Evolutionary conservation across 2,797 vertebrate species (phyloP), one percentile per base, ranked within the genome.

Genomic region (Argya squamiceps): DNA sequence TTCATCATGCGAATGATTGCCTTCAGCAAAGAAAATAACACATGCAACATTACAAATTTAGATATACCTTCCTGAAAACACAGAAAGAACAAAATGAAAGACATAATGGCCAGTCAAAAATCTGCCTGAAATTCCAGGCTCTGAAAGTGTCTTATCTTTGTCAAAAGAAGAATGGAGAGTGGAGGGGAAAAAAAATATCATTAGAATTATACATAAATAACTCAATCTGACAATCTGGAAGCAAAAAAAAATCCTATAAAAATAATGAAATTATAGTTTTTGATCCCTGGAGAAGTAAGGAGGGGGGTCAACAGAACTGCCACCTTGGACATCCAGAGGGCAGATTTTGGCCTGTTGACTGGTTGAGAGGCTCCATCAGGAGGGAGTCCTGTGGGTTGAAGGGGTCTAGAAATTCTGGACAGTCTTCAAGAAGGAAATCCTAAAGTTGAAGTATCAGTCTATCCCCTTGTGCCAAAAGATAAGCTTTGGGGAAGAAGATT

Each of bases 41-140:
- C 22, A 47, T 36, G 5, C 1, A 1, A 75, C 30, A 23, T 76
- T 55, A 53, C 50, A 79, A 64, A 75, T 88, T 89, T 84, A 65
- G 53, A 89, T 55, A 79, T 24, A 41, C n/a, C 58, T 75, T 50
- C 53, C 65, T 67, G 62, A 89, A 88, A 78, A 91, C 70, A 81
- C 6, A 70, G 41, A 36, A n/a, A 24, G 32, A 84, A 93, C 17
- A 39, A 92, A 96, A 95, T 93, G 50, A 94, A 91, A 93, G 89
- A 82, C 43, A 78, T 74, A 80, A 96, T 53, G 39, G 62, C 39
- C 41, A 76, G 10, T 13, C 84, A 85, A 93, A 68, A 76, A 67
- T 11, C 4, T 77, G 37, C 55, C 74, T 84, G 63, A 84, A 92
- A 92, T 82, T 74, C 26, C 83, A 69, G 32, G 29, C 29, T 83